These are phyloP conservation scores for Xestia xanthographa DNA, from an alignment of 2,888 invertebrate species.

Conservation along the genomic window DNA sequence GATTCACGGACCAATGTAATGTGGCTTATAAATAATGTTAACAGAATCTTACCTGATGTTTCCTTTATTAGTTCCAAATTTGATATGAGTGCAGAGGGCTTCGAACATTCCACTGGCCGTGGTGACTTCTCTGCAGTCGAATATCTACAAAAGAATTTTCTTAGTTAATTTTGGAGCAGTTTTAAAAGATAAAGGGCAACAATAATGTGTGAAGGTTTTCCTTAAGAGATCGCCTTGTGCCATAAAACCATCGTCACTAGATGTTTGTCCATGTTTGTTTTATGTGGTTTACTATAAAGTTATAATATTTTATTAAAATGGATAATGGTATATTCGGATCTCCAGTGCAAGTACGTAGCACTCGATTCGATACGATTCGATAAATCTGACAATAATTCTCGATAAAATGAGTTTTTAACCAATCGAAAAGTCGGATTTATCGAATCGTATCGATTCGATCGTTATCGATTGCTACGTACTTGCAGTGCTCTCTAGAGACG, in stretches of 20 bases:
- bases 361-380: too few relatives aligned
- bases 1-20: too few relatives aligned
- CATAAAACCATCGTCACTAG: neutral
- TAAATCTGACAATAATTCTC: too few relatives aligned
- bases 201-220: neutral
- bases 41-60: constrained; percentile 94
- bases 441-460: too few relatives aligned
- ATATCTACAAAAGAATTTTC: constrained; percentile 92
- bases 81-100: constrained; percentile 98
- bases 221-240: neutral
- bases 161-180: neutral
- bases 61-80: constrained; percentile 98
- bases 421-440: too few relatives aligned
- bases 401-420: too few relatives aligned
- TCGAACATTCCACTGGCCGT: constrained; percentile 99
- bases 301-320: too few relatives aligned
- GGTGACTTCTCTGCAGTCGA: constrained; percentile 98
- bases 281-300: neutral
- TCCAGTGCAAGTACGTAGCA: too few relatives aligned
- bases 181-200: neutral
- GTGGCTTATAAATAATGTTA: too few relatives aligned
- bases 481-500: too few relatives aligned
- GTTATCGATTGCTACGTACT: too few relatives aligned
- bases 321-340: too few relatives aligned
- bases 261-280: neutral